phyloP scores from a whole-genome alignment of 2,797 vertebrate species.

The Megalops cyprinoides region DNA sequence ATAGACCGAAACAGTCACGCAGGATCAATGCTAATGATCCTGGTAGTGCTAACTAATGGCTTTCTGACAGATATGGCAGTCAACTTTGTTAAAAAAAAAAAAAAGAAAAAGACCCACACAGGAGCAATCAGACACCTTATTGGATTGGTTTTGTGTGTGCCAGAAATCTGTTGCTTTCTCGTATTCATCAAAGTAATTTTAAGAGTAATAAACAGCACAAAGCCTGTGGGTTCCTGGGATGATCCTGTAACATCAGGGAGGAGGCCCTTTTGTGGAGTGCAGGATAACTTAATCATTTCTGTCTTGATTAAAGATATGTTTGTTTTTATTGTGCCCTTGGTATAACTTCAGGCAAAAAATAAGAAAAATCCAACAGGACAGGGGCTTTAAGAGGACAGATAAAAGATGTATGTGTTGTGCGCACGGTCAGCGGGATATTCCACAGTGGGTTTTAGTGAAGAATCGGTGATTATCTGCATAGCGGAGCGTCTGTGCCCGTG shows the following conservation, averaged over 20 bases:
- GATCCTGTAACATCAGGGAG: not conserved
- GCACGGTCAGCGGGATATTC: no score
- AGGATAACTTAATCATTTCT: conserved; percentile 19
- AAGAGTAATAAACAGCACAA: conserved; percentile 4
- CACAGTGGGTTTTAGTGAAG: no score
- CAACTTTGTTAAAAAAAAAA: conserved; percentile 8
- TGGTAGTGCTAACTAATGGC: not conserved
- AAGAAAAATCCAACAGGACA: no score
- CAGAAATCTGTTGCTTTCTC: conserved; percentile 23
- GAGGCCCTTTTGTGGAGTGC: not conserved
- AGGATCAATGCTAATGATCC: not conserved
- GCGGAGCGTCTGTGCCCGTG: no score
- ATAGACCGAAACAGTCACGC: no score
- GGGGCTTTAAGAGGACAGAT: no score
- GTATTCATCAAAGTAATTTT: conserved; percentile 17
- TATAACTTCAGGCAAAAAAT: not conserved
- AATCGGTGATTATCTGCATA: no score
- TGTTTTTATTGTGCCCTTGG: conserved; percentile 3
- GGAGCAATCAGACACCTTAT: conserved; percentile 2
- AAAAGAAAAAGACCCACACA: no score
- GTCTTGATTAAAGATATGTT: conserved; percentile 12
- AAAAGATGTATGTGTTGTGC: no score
- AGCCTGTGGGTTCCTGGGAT: not conserved
- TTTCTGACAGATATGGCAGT: conserved; percentile 11
- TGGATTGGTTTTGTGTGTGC: conserved; percentile 14